Base-by-base conservation (phyloP, 2,113 vertebrate species). In the Spheniscus mendiculus region DNA sequence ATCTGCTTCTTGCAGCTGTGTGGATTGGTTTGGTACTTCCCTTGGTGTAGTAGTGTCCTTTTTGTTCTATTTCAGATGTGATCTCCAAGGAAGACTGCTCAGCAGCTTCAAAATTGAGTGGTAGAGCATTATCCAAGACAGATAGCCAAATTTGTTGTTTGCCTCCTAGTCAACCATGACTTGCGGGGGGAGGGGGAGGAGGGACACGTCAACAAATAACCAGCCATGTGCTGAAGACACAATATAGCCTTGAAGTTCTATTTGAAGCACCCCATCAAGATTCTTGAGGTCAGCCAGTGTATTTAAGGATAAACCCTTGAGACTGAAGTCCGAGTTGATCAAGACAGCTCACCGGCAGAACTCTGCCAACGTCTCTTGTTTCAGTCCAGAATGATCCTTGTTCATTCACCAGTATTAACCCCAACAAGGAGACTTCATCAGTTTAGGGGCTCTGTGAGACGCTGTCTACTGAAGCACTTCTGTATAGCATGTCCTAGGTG, bases 131-230 rank as follows among this genome's bases (percentile, higher is more conserved):
- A 44, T 58, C n/a, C 40, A 49, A 47, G 52, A 30, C 49, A 61
- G 50, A 53, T 15, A 65, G 44, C 19, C n/a, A 36, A 4, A 27
- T 36, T 29, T 82, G 29, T 61, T 87, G 44, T 42, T 77, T 73
- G 45, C n/a, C 26, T 96, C 36, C 15, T 73, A 62, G 66, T 79
- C 23, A 71, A 5, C 56, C 3, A 1, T 55, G 77, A 26, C 32
- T 76, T 65, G 36, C n/a, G n/a, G n/a, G n/a, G n/a, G n/a, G n/a
- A n/a, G n/a, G n/a, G 0, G 1, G 9, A 26, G 2, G 18, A 6
- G 14, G 6, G 3, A 42, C 5, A 18, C 26, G 29, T 74, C 81
- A 89, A 19, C 78, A 87, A 58, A 19, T 67, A 23, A 23, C 3
- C 10, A 61, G 11, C 50, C 1, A 0, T 40, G 34, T 71, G 34